Conservation (phyloP, 2,888 invertebrate genomes). For the Lucinisca nassula region DNA sequence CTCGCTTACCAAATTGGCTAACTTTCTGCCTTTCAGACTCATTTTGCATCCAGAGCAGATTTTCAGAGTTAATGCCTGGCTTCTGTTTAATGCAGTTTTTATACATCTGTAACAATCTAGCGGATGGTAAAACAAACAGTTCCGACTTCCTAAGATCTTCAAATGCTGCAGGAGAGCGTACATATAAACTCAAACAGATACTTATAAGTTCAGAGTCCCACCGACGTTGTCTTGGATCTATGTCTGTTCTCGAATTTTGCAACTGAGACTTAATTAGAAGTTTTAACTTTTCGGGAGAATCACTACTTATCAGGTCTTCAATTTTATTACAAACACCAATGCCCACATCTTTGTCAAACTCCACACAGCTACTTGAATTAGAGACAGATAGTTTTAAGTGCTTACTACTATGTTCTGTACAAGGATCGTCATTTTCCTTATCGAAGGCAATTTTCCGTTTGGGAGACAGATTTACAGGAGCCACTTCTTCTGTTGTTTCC, state of each 20-base stretch:
- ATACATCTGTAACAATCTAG: constrained; percentile 55
- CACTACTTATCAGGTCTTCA: not conserved
- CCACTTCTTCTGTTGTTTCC: not conserved
- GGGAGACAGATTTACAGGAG: not conserved
- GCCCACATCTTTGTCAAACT: not conserved
- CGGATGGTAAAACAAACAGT: constrained; percentile 50
- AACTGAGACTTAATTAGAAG: constrained; percentile 31
- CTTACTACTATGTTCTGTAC: no score
- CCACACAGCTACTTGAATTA: no score
- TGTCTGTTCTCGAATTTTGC: constrained; percentile 30
- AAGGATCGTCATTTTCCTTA: not conserved
- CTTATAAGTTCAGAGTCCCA: constrained; percentile 58
- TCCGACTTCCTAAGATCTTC: constrained; percentile 18
- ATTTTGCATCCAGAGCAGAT: constrained; percentile 21
- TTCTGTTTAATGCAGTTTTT: constrained; percentile 61
- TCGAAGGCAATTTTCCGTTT: not conserved
- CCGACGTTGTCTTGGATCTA: constrained; percentile 35
- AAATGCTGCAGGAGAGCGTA: constrained; percentile 45
- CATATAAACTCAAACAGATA: constrained; percentile 38
- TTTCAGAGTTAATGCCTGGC: constrained; percentile 17
- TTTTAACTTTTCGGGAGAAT: constrained; percentile 25
- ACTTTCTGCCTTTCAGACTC: not conserved
- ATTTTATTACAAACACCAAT: not conserved
- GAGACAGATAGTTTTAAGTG: no score
- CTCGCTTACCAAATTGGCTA: constrained; percentile 10